Conservation (phyloP, 2,797 vertebrate genomes). For the Nyctibius grandis region DNA sequence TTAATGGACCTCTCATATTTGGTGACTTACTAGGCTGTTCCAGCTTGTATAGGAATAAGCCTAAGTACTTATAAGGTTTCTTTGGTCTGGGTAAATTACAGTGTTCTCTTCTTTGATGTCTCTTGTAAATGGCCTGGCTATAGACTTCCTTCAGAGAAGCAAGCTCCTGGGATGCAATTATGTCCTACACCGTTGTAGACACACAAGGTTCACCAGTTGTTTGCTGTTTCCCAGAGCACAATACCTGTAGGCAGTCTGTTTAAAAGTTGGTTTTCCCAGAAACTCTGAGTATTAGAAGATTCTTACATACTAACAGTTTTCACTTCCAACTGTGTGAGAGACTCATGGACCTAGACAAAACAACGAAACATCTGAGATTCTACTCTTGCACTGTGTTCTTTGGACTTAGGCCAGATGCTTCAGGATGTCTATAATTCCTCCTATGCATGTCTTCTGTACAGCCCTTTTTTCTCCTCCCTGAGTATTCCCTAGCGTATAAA, state of each 20-base stretch:
- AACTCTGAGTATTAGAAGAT: not conserved
- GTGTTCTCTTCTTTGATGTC: not conserved
- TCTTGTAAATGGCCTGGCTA: not conserved
- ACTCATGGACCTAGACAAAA: not conserved
- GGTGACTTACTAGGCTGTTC: not conserved
- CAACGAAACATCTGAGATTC: not conserved
- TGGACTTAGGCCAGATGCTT: not conserved
- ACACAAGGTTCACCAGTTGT: not conserved
- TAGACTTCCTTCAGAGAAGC: not conserved
- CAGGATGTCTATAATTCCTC: not conserved
- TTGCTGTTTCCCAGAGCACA: not conserved
- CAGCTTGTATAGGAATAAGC: not conserved
- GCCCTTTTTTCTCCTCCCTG: not conserved
- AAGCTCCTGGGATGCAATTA: not conserved
- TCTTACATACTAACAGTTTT: not conserved
- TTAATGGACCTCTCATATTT: not conserved
- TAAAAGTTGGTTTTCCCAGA: not conserved
- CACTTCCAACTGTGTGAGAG: not conserved
- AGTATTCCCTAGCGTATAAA: not conserved
- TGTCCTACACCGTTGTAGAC: fast-evolving
- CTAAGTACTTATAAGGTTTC: not conserved
- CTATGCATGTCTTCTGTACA: not conserved
- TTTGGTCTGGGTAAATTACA: not conserved
- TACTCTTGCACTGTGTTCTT: not conserved
- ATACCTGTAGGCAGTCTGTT: not conserved